These are phyloP conservation scores for Eupsilia transversa DNA, from an alignment of 2,888 invertebrate species.

Conservation along the genomic window DNA sequence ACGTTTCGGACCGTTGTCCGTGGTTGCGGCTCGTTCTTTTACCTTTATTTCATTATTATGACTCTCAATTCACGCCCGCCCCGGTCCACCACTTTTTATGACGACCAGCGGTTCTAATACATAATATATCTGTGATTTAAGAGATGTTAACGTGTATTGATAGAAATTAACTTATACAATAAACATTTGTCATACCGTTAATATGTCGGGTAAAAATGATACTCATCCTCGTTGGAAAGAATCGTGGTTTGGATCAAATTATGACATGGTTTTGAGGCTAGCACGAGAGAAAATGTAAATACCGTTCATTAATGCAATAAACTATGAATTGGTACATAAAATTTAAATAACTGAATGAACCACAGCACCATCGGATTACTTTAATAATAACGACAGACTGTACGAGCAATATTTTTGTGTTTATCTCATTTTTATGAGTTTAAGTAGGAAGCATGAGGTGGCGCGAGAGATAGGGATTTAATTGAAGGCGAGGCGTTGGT, in stretches of 20 bases:
- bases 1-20: conserved; percentile 52
- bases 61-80: conserved; percentile 72
- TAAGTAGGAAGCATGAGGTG: conserved; percentile 87
- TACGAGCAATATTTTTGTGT: conserved; percentile 87
- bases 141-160: conserved; percentile 32
- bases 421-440: conserved; percentile 88
- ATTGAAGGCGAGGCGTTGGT: conserved; percentile 86
- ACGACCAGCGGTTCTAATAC: conserved; percentile 51
- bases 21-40: conserved; percentile 68
- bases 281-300: conserved; percentile 33
- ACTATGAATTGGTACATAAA: conserved; percentile 64
- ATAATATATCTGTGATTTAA: conserved; percentile 56
- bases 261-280: conserved; percentile 14
- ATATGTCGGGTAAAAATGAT: background rate
- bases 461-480: conserved; percentile 88
- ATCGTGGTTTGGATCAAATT: conserved; percentile 2
- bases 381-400: conserved; percentile 83
- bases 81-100: conserved; percentile 74
- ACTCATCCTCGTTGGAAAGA: background rate
- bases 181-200: background rate
- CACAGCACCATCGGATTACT: conserved; percentile 73
- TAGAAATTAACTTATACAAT: conserved; percentile 2
- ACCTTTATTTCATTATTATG: conserved; percentile 80
- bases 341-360: conserved; percentile 73
- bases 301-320: conserved; percentile 61